Evolutionary conservation across 2,113 vertebrate species (phyloP), one percentile per base, ranked within the genome.

Genomic region (Typhlomys cinereus): DNA sequence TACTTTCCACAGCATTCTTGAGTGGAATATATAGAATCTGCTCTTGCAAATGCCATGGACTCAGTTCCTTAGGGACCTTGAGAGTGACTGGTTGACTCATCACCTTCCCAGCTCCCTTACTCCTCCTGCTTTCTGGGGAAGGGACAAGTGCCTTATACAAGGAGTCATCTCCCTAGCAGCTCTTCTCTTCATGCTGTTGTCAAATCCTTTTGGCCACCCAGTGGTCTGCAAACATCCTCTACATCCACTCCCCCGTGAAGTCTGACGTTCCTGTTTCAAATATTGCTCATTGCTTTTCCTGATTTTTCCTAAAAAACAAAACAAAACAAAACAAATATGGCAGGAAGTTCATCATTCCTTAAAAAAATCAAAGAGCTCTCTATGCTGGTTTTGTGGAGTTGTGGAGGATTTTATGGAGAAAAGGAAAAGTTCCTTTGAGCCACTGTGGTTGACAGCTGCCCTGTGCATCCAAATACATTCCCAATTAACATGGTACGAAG

Each of bases 251-350:
- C 18, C n/a, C 75, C 23, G 85, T n/a, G 71, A 80, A 57, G 3
- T 46, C 67, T 59, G 83, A 71, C 36, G 70, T 91, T 89, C 27
- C 36, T 88, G 12, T 66, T 54, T 81, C 31, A 93, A 67, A 93
- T 73, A 62, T 67, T 87, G 34, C 2, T 17, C 4, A 36, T 83
- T 81, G 9, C 17, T 89, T 1, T 81, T 73, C 23, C 74, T 93
- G 8, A 21, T 81, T n/a, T 20, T 89, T 79, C 48, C 46, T 85
- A 59, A 85, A n/a, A n/a, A n/a, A n/a, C n/a, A n/a, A n/a, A 82
- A 34, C 13, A 70, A 80, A 29, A 76, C 14, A 50, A 64, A 36
- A n/a, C 83, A 86, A 67, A 46, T 7, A 78, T 73, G 54, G 67
- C 36, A 89, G 76, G 73, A 95, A 85, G 27, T 69, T 34, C 1